A percentile compares a stretch with the other conserved stretches of the same genome.
These are phyloP conservation scores for Antennarius striatus DNA, from an alignment of 2,113 vertebrate genomes.

Conservation along the genomic window DNA sequence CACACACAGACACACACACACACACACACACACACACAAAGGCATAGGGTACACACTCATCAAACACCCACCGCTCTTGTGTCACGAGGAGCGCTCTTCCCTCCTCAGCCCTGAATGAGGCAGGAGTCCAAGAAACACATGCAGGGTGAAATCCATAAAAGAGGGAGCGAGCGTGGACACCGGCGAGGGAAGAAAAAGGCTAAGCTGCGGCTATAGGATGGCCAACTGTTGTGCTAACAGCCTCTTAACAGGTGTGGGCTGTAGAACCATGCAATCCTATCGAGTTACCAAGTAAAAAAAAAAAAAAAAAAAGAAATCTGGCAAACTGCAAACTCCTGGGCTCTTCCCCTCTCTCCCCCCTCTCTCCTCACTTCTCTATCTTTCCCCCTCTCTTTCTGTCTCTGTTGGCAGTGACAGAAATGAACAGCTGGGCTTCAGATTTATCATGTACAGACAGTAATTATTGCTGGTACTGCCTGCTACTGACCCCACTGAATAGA, in stretches of 20 bases:
- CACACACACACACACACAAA: conserved; percentile 9
- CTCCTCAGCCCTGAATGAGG: conserved; percentile 35
- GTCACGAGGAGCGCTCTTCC: conserved; percentile 40
- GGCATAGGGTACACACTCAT: conserved; percentile 33
- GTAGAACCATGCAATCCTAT: conserved; percentile 84
- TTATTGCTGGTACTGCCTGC: conserved; percentile 84
- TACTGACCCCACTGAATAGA: conserved; percentile 82
- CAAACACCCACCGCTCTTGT: conserved; percentile 52
- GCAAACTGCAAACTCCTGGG: conserved; percentile 79
- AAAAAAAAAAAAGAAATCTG: conserved; percentile 64
- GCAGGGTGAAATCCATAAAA: conserved; percentile 68
- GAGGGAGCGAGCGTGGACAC: conserved; percentile 51
- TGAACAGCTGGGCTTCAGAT: conserved; percentile 86
- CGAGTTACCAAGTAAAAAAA: conserved; percentile 77
- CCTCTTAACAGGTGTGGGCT: conserved; percentile 84
- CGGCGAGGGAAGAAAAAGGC: conserved; percentile 53
- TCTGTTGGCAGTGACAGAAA: conserved; percentile 77
- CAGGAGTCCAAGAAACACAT: conserved; percentile 46
- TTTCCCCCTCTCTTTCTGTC: conserved; percentile 55
- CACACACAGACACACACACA: conserved; percentile 14
- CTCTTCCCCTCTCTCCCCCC: conserved; percentile 27
- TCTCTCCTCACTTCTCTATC: conserved; percentile 26
- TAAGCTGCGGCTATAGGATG: conserved; percentile 74
- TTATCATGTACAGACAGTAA: conserved; percentile 86
- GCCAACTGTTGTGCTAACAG: conserved; percentile 84